Evolutionary conservation across 2,888 invertebrate species (phyloP).

Genomic region (Horisme vitalbata): DNA sequence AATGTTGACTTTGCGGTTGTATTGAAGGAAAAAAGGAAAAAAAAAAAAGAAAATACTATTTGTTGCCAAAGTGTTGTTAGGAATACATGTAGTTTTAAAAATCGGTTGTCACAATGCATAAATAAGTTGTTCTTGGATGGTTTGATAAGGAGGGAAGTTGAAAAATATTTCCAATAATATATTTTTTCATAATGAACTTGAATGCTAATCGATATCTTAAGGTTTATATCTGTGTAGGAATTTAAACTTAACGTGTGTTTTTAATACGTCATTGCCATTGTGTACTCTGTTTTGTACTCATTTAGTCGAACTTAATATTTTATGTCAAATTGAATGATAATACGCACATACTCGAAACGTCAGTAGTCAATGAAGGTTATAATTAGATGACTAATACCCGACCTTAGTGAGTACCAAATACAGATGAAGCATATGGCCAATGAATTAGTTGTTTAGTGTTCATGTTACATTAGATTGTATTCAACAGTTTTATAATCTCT

Average conservation of each 20-base stretch:
- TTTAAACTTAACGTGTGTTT: slow-evolving; percentile 78
- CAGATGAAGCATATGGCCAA: slow-evolving; percentile 62
- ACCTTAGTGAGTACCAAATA: slow-evolving; percentile 30
- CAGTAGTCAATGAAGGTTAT: not conserved
- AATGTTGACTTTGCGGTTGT: slow-evolving; percentile 72
- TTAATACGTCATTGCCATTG: slow-evolving; percentile 65
- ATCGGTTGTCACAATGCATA: slow-evolving; percentile 80
- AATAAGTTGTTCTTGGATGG: slow-evolving; percentile 81
- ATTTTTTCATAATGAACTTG: slow-evolving; percentile 82
- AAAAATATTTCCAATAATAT: slow-evolving; percentile 82
- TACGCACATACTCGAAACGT: slow-evolving; percentile 28
- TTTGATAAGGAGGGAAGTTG: slow-evolving; percentile 78
- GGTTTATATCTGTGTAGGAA: slow-evolving; percentile 81
- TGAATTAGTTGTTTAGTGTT: slow-evolving; percentile 79
- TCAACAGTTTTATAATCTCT: slow-evolving; percentile 62
- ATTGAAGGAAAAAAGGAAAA: slow-evolving; percentile 54
- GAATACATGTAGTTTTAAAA: slow-evolving; percentile 78
- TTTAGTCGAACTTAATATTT: slow-evolving; percentile 3
- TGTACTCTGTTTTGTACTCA: slow-evolving; percentile 44
- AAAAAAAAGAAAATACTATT: slow-evolving; percentile 69
- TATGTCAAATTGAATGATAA: slow-evolving; percentile 15
- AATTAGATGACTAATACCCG: not conserved
- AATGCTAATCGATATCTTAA: slow-evolving; percentile 79
- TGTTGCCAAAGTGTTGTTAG: slow-evolving; percentile 84
- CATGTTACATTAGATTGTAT: slow-evolving; percentile 80